Evolutionary conservation across 2,797 vertebrate species (phyloP), one percentile per base, ranked within the genome.

Genomic region (Halcyon chelicuti): DNA sequence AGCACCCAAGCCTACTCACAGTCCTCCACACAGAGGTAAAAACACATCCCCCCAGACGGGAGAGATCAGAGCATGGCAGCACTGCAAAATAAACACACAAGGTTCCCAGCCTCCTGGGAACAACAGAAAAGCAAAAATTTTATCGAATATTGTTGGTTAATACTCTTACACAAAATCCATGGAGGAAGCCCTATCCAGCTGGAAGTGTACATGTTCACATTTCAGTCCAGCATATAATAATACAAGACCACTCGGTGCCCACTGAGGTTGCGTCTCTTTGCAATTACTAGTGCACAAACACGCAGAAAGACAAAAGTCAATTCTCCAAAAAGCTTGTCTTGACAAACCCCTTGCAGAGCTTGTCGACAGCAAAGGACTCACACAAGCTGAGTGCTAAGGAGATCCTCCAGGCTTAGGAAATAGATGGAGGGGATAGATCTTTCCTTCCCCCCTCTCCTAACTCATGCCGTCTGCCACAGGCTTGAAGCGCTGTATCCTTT

Each of bases 151-250:
- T 18, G 3, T 5, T 28, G 29, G 58, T 40, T 52, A 80, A 80
- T 22, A 54, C 4, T 33, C 15, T 52, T 44, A 77, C 3, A 72
- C 3, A 10, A 88, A 88, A 86, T 21, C 46, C 31, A 39, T 18
- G 20, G 28, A 12, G 18, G n/a, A 88, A 54, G 5, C 6, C 3
- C 0, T 5, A 58, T 19, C 15, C 49, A 88, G 31, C 25, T 72
- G 62, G 5, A 74, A 71, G 20, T 0, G 2, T 16, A 4, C 20
- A 12, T 0, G 31, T 29, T 42, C 47, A 33, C 26, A 20, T 35
- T 54, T 86, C 68, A 52, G 22, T 18, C 26, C 19, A 44, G 29
- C 22, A 37, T 4, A 23, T 1, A 14, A 7, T 35, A 55, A 42
- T 1, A 17, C 6, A 23, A 75, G 37, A 65, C 19, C 40, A 51